Conservation (phyloP, 2,888 invertebrate species). For the Erynnis tages region DNA sequence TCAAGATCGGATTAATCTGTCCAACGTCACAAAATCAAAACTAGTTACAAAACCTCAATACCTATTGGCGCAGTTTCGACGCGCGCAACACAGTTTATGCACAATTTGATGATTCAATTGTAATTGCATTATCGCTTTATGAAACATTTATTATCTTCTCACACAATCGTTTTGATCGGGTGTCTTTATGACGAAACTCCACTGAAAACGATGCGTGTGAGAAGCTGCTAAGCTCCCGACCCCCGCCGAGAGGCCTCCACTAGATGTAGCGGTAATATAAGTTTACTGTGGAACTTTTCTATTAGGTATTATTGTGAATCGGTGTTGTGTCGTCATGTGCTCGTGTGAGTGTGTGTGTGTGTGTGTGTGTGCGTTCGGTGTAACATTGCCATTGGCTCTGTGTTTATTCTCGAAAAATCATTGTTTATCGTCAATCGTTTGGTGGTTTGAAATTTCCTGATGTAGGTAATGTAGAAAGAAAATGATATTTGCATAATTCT, state of each 20-base stretch:
- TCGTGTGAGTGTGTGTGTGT: slow-evolving; percentile 15
- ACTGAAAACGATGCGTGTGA: no score
- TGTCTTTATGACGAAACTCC: no score
- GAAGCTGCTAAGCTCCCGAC: slow-evolving; percentile 6
- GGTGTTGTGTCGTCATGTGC: slow-evolving; percentile 11
- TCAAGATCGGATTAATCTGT: slow-evolving; percentile 22
- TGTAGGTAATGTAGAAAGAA: no score
- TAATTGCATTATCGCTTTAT: no score
- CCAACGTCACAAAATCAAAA: slow-evolving; percentile 23
- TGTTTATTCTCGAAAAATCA: slow-evolving; percentile 7
- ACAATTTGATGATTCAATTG: not conserved
- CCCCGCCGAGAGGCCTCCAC: not conserved
- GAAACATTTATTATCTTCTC: no score
- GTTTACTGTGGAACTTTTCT: slow-evolving; percentile 14
- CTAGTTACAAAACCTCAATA: not conserved
- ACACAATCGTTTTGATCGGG: no score
- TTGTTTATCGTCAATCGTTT: no score
- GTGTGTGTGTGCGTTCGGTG: slow-evolving; percentile 16
- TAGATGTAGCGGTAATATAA: slow-evolving; percentile 1
- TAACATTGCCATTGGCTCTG: no score
- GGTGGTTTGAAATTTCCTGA: no score
- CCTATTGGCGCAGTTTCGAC: not conserved
- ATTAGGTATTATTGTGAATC: slow-evolving; percentile 15
- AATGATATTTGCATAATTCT: no score
- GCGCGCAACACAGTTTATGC: slow-evolving; percentile 4